Base-by-base conservation (phyloP, 2,888 invertebrate genomes). In the Poecilus cupreus region DNA sequence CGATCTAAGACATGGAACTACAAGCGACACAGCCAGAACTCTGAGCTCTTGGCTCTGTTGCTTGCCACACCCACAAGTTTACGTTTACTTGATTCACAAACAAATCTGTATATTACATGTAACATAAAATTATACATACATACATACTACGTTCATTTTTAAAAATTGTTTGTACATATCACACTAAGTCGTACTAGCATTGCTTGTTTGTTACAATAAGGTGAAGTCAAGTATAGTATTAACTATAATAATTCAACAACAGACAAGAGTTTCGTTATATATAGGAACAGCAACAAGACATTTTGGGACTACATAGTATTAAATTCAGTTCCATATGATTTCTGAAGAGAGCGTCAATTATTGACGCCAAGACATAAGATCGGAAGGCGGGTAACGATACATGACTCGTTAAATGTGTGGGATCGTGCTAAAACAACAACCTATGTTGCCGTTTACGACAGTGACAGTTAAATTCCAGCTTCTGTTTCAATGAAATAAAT, bases 141-240 rank as follows among this genome's bases (percentile, higher is more conserved):
- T 87, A 85, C 86, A 87, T 87, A 74, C 75, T 87, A 74, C 75
- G 49, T 75, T 75, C 60, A 37, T 39, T 77, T 76, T 78, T 70
- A 79, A 80, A 80, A 82, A 75, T 64, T 82, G 78, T 83, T 83
- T 83, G 83, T 83, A 83, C 83, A 83, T 83, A 83, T 83, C 83
- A 87, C 85, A 86, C 86, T 88, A 88, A 87, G 87, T 88, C 87
- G 86, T 87, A 86, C 87, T 88, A 89, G 57, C 87, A 88, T 88
- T 88, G 88, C 88, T 88, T 88, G 87, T 87, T 85, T 84, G 84
- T 85, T 86, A 85, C 85, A 85, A 83, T 84, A 84, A 84, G 84
- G 83, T 85, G 84, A 83, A 82, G 79, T 84, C 74, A 72, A 79
- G 72, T 80, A 70, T n/a, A 72, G 54, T 80, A 39, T 80, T 18